phyloP scores from a whole-genome alignment of 2,888 invertebrate genomes.

The Stictocephala bisonia region DNA sequence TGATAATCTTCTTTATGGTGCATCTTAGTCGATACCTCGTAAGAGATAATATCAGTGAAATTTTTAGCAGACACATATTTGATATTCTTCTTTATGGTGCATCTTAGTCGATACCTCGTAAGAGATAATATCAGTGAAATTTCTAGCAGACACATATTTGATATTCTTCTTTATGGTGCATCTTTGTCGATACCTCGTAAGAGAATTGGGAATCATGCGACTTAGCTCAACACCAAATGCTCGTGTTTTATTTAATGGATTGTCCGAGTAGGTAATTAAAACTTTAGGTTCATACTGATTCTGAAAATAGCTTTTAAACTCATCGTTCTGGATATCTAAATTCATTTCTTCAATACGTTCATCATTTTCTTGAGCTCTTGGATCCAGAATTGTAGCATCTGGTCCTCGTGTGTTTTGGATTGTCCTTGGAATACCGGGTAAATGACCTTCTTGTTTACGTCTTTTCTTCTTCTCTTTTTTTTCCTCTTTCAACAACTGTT shows the following conservation, averaged over 20 bases:
- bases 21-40: constrained; percentile 89
- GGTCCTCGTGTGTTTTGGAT: constrained; percentile 91
- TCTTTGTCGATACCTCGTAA: constrained; percentile 86
- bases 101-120: constrained; percentile 86
- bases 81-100: constrained; percentile 93
- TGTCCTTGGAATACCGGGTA: constrained; percentile 85
- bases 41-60: constrained; percentile 88
- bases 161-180: constrained; percentile 95
- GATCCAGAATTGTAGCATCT: constrained; percentile 89
- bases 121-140: constrained; percentile 88
- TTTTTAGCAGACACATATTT: constrained; percentile 82
- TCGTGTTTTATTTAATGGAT: constrained; percentile 84
- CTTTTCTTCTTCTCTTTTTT: constrained; percentile 72
- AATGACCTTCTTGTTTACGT: constrained; percentile 70
- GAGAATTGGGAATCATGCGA: constrained; percentile 92
- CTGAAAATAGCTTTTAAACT: constrained; percentile 87
- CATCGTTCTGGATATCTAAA: constrained; percentile 84
- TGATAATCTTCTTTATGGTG: constrained; percentile 92
- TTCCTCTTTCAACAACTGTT: constrained; percentile 49
- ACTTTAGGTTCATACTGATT: constrained; percentile 92
- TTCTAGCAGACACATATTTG: constrained; percentile 81
- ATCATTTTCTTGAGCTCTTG: constrained; percentile 81
- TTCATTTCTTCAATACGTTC: constrained; percentile 68
- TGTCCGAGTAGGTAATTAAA: constrained; percentile 94
- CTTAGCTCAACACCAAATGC: constrained; percentile 93